Percentiles rank a stretch among this genome's conserved stretches.
These are phyloP conservation scores for Neopipo cinnamomea DNA, from an alignment of 2,113 vertebrate species.

Conservation along the genomic window DNA sequence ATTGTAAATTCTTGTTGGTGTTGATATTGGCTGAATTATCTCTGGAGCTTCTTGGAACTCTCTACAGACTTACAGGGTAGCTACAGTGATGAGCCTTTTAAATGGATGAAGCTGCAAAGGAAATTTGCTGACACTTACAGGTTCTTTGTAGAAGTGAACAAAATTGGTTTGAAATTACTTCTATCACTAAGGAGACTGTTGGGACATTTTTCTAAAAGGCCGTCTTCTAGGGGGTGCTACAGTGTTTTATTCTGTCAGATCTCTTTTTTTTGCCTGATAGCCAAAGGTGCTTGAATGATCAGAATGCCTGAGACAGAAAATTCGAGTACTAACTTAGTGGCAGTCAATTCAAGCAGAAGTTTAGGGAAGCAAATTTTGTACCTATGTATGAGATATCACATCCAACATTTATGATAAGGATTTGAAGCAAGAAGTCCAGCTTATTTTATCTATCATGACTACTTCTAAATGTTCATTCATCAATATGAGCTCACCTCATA, in stretches of 20 bases:
- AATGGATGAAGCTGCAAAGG: not conserved
- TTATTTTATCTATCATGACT: not conserved
- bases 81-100: not conserved
- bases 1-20: not conserved
- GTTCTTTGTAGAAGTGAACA: not conserved
- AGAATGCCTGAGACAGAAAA: not conserved
- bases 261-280: not conserved
- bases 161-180: not conserved
- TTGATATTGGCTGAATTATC: not conserved
- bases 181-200: not conserved
- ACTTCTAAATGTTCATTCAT: not conserved
- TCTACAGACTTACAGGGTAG: not conserved
- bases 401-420: not conserved
- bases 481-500: not conserved
- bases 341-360: not conserved
- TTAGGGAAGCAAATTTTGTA: not conserved
- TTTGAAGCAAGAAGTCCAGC: not conserved
- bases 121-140: not conserved
- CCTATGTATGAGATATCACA: not conserved
- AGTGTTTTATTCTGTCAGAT: not conserved
- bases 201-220: not conserved
- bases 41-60: not conserved
- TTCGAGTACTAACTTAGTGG: not conserved
- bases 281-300: not conserved
- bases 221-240: not conserved